Percentiles rank a stretch among this genome's conserved stretches.
Conservation (phyloP, 2,113 vertebrate genomes). For the Corynorhinus townsendii region DNA sequence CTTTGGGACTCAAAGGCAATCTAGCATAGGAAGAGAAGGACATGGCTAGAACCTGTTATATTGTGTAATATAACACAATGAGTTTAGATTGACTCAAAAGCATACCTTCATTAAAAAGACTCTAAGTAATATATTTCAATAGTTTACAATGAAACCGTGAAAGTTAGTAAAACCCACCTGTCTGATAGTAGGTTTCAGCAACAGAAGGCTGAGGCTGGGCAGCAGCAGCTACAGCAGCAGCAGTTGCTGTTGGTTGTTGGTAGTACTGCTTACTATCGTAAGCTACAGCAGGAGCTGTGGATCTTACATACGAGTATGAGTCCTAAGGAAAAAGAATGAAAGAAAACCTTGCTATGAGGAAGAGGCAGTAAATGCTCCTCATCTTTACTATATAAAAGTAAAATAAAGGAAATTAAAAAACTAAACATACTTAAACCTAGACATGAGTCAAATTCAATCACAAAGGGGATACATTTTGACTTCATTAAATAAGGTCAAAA, state of each 20-base stretch:
- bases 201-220: conserved; percentile 93
- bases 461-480: conserved; percentile 4
- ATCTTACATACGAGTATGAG: conserved; percentile 95
- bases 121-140: background rate
- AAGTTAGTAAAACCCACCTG: conserved; percentile 81
- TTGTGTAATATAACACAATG: background rate
- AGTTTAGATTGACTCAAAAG: background rate
- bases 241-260: conserved; percentile 92
- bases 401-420: conserved; percentile 18
- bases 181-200: conserved; percentile 98
- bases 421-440: background rate
- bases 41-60: background rate
- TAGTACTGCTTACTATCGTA: conserved; percentile 99
- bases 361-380: background rate
- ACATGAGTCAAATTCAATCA: background rate
- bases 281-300: conserved; percentile 92
- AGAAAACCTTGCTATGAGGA: conserved; percentile 4
- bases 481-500: conserved; percentile 33
- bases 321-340: conserved; percentile 83
- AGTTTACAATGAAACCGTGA: background rate
- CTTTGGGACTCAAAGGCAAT: background rate
- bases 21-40: background rate
- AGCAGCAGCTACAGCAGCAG: conserved; percentile 88
- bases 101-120: background rate
- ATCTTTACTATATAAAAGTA: background rate